phyloP scores from a whole-genome alignment of 1,140 invertebrate genomes.

The Achatina immaculata region DNA sequence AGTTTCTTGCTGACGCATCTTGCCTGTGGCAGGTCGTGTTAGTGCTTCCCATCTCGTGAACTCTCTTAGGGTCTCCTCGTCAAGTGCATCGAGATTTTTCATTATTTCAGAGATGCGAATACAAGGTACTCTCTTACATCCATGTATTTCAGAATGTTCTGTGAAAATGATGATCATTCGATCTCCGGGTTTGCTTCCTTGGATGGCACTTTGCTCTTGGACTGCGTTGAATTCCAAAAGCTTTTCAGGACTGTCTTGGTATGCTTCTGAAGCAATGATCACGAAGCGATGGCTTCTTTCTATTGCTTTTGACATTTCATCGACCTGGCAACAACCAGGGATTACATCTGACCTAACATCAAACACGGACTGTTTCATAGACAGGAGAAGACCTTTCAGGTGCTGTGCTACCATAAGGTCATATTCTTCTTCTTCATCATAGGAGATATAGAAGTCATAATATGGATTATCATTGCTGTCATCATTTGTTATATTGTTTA shows the following conservation, averaged over 20 bases:
- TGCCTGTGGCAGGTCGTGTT: too few species aligned
- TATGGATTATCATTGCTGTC: too few species aligned
- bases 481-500: not conserved
- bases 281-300: not conserved
- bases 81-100: not conserved
- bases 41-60: not conserved
- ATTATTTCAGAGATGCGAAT: not conserved
- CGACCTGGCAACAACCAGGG: not conserved
- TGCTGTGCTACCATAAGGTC: not conserved
- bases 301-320: not conserved
- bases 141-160: not conserved
- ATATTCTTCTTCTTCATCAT: not conserved
- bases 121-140: not conserved
- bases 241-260: not conserved
- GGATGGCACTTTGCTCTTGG: not conserved
- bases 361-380: not conserved
- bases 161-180: not conserved
- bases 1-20: too few species aligned
- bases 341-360: not conserved
- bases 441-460: not conserved
- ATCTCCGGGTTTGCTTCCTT: not conserved
- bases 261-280: not conserved
- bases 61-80: not conserved
- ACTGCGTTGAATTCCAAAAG: not conserved
- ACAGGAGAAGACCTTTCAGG: not conserved